Conservation (phyloP, 1,140 invertebrate species). For the Aporrectodea caliginosa region DNA sequence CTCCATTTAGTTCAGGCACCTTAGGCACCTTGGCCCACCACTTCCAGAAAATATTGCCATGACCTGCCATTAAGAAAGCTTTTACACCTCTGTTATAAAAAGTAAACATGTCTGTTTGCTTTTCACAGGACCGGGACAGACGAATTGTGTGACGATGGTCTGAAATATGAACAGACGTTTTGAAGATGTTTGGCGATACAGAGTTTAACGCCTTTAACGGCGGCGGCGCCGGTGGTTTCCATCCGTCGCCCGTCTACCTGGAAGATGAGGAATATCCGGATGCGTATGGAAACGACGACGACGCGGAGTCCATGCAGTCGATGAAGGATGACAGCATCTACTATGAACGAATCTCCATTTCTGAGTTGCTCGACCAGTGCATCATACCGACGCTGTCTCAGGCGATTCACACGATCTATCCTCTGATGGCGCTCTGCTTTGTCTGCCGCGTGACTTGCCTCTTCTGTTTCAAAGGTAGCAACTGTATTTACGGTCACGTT, state of each 20-base stretch:
- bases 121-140: too few relatives aligned
- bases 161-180: background rate
- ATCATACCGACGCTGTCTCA: slow-evolving; percentile 22
- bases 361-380: slow-evolving; percentile 16
- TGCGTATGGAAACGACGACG: background rate
- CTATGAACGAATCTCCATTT: slow-evolving; percentile 9
- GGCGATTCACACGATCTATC: slow-evolving; percentile 6
- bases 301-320: background rate
- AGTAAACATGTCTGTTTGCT: too few relatives aligned
- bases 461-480: background rate
- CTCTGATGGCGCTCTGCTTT: slow-evolving; percentile 13
- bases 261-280: background rate
- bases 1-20: too few relatives aligned
- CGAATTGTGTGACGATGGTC: background rate
- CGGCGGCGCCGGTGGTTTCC: background rate
- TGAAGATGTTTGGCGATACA: background rate
- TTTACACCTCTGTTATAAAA: too few relatives aligned
- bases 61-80: too few relatives aligned
- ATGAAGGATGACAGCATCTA: background rate
- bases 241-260: background rate
- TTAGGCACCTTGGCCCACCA: too few relatives aligned
- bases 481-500: too few relatives aligned
- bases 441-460: background rate
- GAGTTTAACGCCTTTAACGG: background rate
- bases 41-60: too few relatives aligned